phyloP scores from a whole-genome alignment of 92 coral and sea anemone genomes.

The Anthopleura xanthogrammica region DNA sequence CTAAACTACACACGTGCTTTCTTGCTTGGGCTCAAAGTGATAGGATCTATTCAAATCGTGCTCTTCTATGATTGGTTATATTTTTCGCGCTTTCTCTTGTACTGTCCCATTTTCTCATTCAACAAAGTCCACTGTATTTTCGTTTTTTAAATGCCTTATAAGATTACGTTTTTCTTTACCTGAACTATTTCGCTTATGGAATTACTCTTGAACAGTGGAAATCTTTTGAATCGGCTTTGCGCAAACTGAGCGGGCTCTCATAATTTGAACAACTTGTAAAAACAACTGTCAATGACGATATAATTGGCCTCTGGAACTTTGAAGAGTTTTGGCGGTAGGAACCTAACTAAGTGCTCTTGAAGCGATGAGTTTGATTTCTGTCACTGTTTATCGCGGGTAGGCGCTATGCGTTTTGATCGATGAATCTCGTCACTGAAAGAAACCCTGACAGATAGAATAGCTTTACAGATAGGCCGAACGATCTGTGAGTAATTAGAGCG shows the following conservation, averaged over 20 bases:
- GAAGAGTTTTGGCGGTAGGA: background rate
- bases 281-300: background rate
- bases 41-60: background rate
- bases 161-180: background rate
- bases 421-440: background rate
- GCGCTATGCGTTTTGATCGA: constrained; percentile 3
- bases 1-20: constrained; percentile 1
- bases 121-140: background rate
- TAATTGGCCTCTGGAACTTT: constrained; percentile 5
- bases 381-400: background rate
- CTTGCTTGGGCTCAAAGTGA: background rate
- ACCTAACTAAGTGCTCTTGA: constrained; percentile 8
- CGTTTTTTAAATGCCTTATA: background rate
- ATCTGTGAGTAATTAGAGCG: constrained; percentile 16
- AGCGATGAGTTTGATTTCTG: constrained; percentile 7
- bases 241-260: background rate
- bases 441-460: constrained; percentile 7
- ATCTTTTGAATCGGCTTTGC: background rate
- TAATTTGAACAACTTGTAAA: background rate
- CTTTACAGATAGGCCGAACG: background rate
- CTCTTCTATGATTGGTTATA: background rate
- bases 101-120: background rate
- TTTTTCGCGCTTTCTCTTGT: background rate
- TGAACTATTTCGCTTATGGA: background rate
- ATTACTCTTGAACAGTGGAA: background rate